These are phyloP conservation scores for Coptodon rendalli DNA, from an alignment of 2,113 vertebrate genomes.

Conservation along the genomic window DNA sequence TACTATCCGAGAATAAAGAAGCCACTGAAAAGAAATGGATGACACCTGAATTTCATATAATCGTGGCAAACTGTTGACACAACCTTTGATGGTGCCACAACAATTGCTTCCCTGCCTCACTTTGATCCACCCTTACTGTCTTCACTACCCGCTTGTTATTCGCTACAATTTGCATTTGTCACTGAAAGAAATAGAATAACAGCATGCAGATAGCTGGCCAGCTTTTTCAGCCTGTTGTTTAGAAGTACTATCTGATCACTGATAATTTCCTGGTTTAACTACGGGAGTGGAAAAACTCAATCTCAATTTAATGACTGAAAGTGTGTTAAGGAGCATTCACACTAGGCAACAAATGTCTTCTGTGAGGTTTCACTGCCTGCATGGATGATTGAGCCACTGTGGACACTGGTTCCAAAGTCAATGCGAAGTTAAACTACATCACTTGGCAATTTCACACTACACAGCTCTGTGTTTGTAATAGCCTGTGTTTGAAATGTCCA, in stretches of 20 bases:
- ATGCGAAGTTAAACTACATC: slow-evolving; percentile 1
- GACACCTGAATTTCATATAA: background rate
- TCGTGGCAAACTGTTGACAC: background rate
- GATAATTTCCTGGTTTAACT: background rate
- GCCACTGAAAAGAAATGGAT: background rate
- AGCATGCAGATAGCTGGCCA: background rate
- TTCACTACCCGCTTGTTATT: background rate
- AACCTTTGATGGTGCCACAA: background rate
- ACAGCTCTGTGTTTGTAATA: slow-evolving; percentile 22
- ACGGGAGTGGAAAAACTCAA: background rate
- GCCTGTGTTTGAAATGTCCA: background rate
- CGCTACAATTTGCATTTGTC: background rate
- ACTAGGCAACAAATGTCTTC: background rate
- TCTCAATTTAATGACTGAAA: background rate
- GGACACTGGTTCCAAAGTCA: slow-evolving; percentile 15
- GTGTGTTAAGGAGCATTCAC: background rate
- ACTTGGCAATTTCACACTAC: slow-evolving; percentile 36
- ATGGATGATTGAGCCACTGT: background rate
- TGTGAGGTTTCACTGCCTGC: background rate
- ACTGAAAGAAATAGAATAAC: background rate
- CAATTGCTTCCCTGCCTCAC: background rate
- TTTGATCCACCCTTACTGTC: background rate
- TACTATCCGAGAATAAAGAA: background rate
- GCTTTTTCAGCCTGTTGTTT: background rate
- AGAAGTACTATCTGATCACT: background rate